These are phyloP conservation scores for Xyrichtys novacula DNA, from an alignment of 2,797 vertebrate species.

Conservation along the genomic window DNA sequence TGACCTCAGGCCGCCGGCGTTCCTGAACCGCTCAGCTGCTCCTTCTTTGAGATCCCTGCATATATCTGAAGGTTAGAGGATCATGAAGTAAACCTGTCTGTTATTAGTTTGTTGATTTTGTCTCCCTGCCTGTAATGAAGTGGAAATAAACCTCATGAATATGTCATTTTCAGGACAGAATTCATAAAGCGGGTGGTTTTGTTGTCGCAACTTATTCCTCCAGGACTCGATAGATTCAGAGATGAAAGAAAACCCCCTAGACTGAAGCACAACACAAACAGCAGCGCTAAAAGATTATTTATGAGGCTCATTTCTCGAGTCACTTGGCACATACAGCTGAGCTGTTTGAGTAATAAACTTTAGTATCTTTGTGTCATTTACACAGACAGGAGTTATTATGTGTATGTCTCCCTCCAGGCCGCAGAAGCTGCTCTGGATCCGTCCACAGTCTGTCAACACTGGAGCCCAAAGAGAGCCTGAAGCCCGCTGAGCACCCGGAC, in stretches of 20 bases:
- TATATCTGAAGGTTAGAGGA: constrained; percentile 81
- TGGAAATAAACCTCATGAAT: constrained; percentile 21
- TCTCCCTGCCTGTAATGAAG: constrained; percentile 6
- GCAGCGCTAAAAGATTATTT: constrained; percentile 11
- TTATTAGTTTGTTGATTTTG: not conserved
- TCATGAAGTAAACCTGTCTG: not conserved
- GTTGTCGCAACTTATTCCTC: constrained; percentile 14
- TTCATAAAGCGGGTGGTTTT: constrained; percentile 22
- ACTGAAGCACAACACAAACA: constrained; percentile 6
- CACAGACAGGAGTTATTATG: constrained; percentile 9
- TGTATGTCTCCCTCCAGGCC: constrained; percentile 80
- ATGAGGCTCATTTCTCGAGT: constrained; percentile 10
- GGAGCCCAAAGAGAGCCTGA: constrained; percentile 87
- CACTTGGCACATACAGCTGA: not conserved
- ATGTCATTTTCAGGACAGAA: constrained; percentile 9
- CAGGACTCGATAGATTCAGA: constrained; percentile 1
- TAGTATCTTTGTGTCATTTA: constrained; percentile 33
- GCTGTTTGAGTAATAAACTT: constrained; percentile 12
- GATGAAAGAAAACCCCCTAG: not conserved
- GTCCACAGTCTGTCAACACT: constrained; percentile 90
- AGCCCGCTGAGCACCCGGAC: constrained; percentile 84
- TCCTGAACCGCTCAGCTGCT: constrained; percentile 83
- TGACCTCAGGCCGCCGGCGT: constrained; percentile 80
- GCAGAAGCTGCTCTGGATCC: constrained; percentile 90
- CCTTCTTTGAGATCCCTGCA: constrained; percentile 91